Conservation (phyloP, 2,888 invertebrate species). For the Octonoba sinensis region DNA sequence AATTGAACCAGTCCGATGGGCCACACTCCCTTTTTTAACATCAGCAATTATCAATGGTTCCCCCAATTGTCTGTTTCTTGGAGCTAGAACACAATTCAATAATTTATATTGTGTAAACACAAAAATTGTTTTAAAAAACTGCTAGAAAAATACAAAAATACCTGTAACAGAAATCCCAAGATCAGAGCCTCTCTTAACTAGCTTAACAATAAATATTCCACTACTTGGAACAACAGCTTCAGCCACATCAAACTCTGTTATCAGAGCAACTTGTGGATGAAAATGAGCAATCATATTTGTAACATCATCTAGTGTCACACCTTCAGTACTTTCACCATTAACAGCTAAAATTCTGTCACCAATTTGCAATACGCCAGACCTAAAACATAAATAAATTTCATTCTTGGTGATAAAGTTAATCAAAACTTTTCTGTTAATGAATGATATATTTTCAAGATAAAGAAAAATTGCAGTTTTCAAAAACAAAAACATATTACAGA, state of each 20-base stretch:
- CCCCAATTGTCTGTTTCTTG: slow-evolving; percentile 68
- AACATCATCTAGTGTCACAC: slow-evolving; percentile 71
- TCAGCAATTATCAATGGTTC: slow-evolving; percentile 89
- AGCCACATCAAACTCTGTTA: slow-evolving; percentile 90
- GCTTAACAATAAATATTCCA: slow-evolving; percentile 90
- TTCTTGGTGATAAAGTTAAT: background rate
- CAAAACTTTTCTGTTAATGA: no score
- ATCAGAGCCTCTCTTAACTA: slow-evolving; percentile 79
- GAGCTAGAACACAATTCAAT: slow-evolving; percentile 65
- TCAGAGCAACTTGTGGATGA: slow-evolving; percentile 78
- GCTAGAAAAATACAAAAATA: slow-evolving; percentile 68
- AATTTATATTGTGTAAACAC: background rate
- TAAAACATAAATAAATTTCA: slow-evolving; percentile 26
- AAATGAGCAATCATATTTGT: slow-evolving; percentile 71
- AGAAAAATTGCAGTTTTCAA: no score
- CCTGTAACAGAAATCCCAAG: slow-evolving; percentile 92
- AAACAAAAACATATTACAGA: no score
- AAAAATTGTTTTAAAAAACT: background rate
- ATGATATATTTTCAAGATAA: no score
- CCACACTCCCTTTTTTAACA: slow-evolving; percentile 89
- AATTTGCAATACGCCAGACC: slow-evolving; percentile 71
- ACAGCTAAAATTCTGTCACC: slow-evolving; percentile 88
- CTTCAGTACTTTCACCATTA: slow-evolving; percentile 80
- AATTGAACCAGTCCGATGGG: slow-evolving; percentile 89
- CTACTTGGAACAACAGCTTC: slow-evolving; percentile 91